phyloP scores from a whole-genome alignment of 30 jellyfish, hydroid and myxozoan genomes.

The Aurelia sp. region DNA sequence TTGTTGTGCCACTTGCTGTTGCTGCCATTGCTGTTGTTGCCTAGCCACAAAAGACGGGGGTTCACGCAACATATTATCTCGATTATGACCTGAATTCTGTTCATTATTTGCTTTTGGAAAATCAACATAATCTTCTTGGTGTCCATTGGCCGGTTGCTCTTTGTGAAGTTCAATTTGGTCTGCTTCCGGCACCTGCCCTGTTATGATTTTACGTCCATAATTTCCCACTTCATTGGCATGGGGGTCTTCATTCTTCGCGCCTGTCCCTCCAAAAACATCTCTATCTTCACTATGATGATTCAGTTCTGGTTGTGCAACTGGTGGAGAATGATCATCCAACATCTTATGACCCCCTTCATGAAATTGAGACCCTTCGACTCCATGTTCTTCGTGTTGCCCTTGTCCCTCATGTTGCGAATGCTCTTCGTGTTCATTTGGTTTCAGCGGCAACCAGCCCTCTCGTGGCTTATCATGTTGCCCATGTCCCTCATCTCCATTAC shows the following conservation, averaged over 20 bases:
- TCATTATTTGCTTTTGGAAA: constrained; percentile 1
- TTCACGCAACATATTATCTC: background rate
- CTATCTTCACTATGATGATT: constrained; percentile 8
- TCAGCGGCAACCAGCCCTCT: constrained; percentile 4
- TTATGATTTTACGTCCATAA: background rate
- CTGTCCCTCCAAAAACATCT: constrained; percentile 12
- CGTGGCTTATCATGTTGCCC: background rate
- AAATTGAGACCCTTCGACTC: background rate
- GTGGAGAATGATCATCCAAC: background rate
- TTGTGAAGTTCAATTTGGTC: background rate
- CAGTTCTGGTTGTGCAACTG: background rate
- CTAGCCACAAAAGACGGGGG: background rate
- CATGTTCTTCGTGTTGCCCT: background rate
- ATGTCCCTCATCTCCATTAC: background rate
- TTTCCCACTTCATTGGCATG: background rate
- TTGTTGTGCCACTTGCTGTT: background rate
- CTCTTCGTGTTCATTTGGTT: background rate
- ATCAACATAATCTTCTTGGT: constrained; percentile 20
- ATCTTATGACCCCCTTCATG: background rate
- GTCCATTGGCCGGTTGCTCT: constrained; percentile 2
- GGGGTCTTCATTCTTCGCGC: background rate
- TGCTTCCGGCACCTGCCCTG: background rate
- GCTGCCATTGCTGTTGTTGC: background rate
- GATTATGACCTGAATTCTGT: background rate
- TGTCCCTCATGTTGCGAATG: background rate